Conservation (phyloP, 2,888 invertebrate genomes). For the Harpalus rubripes region DNA sequence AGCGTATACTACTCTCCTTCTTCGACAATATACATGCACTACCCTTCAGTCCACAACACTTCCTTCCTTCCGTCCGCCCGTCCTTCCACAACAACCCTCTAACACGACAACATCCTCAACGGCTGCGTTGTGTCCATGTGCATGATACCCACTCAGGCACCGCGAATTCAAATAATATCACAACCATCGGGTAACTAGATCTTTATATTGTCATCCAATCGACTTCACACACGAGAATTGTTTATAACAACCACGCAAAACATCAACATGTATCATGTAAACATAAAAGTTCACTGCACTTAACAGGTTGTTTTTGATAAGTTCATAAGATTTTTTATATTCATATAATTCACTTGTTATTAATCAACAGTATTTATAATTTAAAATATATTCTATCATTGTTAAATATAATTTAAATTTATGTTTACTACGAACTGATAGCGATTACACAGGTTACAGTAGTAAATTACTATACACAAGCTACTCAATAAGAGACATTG, state of each 20-base stretch:
- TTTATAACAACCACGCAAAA: not conserved
- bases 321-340: slow-evolving; percentile 30
- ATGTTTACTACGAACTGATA: slow-evolving; percentile 30
- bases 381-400: slow-evolving; percentile 26
- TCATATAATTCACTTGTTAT: slow-evolving; percentile 16
- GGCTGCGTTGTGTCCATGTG: slow-evolving; percentile 74
- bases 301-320: slow-evolving; percentile 74
- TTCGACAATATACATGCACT: too few relatives aligned
- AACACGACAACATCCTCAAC: slow-evolving; percentile 44
- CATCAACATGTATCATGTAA: slow-evolving; percentile 70
- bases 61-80: not conserved
- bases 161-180: not conserved
- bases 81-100: slow-evolving; percentile 1
- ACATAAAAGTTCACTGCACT: slow-evolving; percentile 75
- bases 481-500: slow-evolving; percentile 26
- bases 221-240: not conserved
- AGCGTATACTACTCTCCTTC: slow-evolving; percentile 72
- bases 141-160: slow-evolving; percentile 69
- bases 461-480: slow-evolving; percentile 59
- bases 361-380: slow-evolving; percentile 10
- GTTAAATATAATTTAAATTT: slow-evolving; percentile 8
- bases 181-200: not conserved
- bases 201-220: not conserved
- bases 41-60: too few relatives aligned
- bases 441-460: slow-evolving; percentile 59